Conservation (phyloP, 2,113 vertebrate genomes). For the Poeciliopsis occidentalis region DNA sequence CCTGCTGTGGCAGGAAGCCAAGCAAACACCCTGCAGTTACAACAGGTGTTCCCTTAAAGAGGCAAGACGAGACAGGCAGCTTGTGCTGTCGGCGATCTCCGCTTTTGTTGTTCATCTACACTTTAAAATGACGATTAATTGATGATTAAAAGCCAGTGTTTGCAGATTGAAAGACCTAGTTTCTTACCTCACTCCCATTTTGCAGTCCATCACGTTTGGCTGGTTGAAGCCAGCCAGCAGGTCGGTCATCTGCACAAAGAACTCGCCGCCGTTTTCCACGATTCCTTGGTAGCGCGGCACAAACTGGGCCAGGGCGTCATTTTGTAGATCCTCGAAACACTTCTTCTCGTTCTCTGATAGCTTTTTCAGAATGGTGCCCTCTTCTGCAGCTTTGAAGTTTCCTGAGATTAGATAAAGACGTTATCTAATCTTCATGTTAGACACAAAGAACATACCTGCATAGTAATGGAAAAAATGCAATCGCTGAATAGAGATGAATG, state of each 20-base stretch:
- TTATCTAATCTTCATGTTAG: neutral
- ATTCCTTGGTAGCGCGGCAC: conserved; percentile 90
- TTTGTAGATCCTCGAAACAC: conserved; percentile 88
- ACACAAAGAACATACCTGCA: neutral
- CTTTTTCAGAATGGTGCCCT: conserved; percentile 94
- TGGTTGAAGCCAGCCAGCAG: conserved; percentile 89
- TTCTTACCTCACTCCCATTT: conserved; percentile 93
- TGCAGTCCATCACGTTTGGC: conserved; percentile 97
- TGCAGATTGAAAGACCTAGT: neutral
- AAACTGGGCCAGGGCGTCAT: conserved; percentile 83
- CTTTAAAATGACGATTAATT: neutral
- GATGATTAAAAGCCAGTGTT: neutral
- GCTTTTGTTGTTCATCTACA: conserved; percentile 9
- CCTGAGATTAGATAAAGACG: conserved; percentile 74
- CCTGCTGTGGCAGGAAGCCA: conserved; percentile 72
- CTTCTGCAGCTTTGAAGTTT: conserved; percentile 93
- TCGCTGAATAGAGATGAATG: neutral
- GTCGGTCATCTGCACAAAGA: conserved; percentile 92
- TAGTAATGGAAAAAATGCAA: neutral
- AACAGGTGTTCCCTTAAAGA: conserved; percentile 72
- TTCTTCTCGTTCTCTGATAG: conserved; percentile 90
- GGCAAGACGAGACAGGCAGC: conserved; percentile 19
- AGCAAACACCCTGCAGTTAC: conserved; percentile 60
- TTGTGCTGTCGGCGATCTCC: neutral
- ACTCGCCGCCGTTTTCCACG: conserved; percentile 91